Evolutionary conservation across 1,140 invertebrate genomes (phyloP), one percentile per base, ranked within the genome.

Genomic region (Teleogryllus occipitalis): DNA sequence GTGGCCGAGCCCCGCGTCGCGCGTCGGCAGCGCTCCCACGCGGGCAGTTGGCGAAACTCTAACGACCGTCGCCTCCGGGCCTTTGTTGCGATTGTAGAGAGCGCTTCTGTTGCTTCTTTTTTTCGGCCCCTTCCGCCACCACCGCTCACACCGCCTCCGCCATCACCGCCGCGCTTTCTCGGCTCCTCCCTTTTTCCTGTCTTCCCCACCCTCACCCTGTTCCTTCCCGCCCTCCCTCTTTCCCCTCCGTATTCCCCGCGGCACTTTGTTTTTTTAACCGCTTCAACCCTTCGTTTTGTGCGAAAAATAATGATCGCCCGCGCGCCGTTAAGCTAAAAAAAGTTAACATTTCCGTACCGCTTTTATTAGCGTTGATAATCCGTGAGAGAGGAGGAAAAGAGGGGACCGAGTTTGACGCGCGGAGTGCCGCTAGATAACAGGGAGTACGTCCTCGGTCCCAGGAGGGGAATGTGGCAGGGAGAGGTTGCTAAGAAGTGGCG

Each of bases 21-120:
- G 18, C 54, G 54, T 18, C 54, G 54, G 10, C 54, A 65, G 54
- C 54, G 54, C 54, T 65, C 54, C 54, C 54, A 65, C 54, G 54
- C 54, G 54, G 54, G 54, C 54, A 65, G 54, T 65, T 65, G 54
- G 54, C 54, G 54, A 65, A 65, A 65, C 54, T 65, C 54, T 65
- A 65, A 65, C 54, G 54, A 65, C 54, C 54, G 10, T 65, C 54
- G 54, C 54, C 54, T 65, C 54, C 54, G 54, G 54, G 54, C 54
- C 54, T 65, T 65, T 65, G 54, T 65, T 65, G 54, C 54, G 54
- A 65, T 65, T 65, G 54, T 65, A 65, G 54, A 65, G 54, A 18
- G 54, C 54, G 10, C 54, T 65, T 65, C 54, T 65, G 18, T 65
- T 65, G 54, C 54, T 65, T 7, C 7, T 65, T 65, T 65, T 65